phyloP scores from a whole-genome alignment of 2,888 invertebrate genomes.

The Apeira syringaria region DNA sequence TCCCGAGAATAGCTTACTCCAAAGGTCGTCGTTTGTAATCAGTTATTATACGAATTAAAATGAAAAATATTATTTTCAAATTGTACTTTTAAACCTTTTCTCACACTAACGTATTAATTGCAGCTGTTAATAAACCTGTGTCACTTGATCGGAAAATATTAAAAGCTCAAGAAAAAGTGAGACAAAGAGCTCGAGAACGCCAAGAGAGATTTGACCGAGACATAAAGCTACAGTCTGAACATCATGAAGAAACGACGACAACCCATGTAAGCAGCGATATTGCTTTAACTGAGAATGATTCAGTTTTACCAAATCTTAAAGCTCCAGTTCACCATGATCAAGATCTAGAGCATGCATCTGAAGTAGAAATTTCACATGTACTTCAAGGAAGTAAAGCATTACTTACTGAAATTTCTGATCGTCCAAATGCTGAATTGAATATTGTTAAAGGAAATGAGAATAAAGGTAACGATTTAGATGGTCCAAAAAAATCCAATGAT shows the following conservation, averaged over 20 bases:
- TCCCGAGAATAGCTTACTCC: too few relatives aligned
- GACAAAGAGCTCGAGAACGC: slow-evolving; percentile 49
- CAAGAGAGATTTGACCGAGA: slow-evolving; percentile 38
- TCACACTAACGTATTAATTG: slow-evolving; percentile 26
- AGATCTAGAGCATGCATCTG: slow-evolving; percentile 35
- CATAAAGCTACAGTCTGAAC: slow-evolving; percentile 6
- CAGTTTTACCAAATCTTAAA: slow-evolving; percentile 21
- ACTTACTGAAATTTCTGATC: not conserved
- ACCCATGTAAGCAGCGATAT: not conserved
- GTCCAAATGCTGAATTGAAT: not conserved
- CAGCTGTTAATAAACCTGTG: slow-evolving; percentile 45
- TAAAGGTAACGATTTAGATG: too few relatives aligned
- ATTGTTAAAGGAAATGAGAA: not conserved
- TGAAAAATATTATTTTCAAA: too few relatives aligned
- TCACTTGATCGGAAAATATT: slow-evolving; percentile 60
- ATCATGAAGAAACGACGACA: not conserved
- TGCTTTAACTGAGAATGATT: slow-evolving; percentile 4
- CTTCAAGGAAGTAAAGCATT: slow-evolving; percentile 8
- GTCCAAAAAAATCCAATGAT: too few relatives aligned
- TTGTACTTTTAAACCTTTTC: too few relatives aligned
- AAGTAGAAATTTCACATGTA: slow-evolving; percentile 47
- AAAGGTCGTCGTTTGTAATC: too few relatives aligned
- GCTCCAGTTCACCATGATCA: slow-evolving; percentile 35
- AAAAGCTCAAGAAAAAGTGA: slow-evolving; percentile 57
- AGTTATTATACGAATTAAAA: too few relatives aligned